A percentile compares a stretch with the other conserved stretches of the same genome.
Evolutionary conservation across 2,113 vertebrate species (phyloP).

Genomic region (Aegypius monachus): DNA sequence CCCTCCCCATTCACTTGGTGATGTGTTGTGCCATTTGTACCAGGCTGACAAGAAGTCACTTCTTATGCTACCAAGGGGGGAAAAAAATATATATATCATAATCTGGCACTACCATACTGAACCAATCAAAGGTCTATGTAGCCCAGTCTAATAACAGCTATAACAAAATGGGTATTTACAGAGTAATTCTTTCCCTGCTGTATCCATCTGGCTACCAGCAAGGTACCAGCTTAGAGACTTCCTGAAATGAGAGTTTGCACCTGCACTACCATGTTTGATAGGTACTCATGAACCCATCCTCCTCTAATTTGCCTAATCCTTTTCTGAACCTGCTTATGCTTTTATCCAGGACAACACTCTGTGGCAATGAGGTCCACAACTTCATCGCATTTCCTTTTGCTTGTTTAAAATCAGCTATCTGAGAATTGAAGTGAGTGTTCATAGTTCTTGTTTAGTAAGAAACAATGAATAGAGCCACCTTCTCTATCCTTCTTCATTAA

Average conservation of each 20-base stretch:
- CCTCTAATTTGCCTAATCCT: background rate
- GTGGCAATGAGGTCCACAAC: background rate
- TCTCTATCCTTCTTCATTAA: background rate
- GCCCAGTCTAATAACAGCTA: background rate
- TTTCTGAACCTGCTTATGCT: background rate
- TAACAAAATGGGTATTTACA: background rate
- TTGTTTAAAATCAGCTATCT: background rate
- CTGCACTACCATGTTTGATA: background rate
- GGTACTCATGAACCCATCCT: background rate
- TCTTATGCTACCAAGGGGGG: background rate
- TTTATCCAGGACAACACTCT: background rate
- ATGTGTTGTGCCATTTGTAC: background rate
- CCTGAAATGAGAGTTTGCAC: background rate
- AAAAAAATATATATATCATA: background rate
- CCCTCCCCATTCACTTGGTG: background rate
- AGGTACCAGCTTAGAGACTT: background rate
- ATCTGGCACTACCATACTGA: background rate
- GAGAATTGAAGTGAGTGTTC: background rate
- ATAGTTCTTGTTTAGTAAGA: background rate
- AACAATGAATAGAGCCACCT: background rate
- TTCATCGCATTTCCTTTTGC: background rate
- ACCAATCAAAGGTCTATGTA: background rate
- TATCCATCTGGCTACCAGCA: background rate
- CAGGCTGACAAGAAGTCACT: background rate
- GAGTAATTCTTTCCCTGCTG: background rate